Evolutionary conservation across 2,888 invertebrate genomes (phyloP).

Genomic region (Drosophila kambysellisi): DNA sequence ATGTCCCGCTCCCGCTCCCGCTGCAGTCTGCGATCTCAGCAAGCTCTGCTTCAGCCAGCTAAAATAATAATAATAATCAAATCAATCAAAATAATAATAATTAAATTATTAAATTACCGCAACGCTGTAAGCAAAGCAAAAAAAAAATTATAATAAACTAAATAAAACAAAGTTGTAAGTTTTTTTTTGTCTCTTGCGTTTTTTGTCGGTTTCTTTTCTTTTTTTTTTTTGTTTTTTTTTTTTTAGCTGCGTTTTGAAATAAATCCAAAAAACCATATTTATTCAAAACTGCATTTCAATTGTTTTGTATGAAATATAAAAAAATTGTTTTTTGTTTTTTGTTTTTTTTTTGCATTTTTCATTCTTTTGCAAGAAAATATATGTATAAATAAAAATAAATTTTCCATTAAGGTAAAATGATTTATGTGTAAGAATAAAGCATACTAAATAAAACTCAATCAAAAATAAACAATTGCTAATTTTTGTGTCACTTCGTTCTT

Average conservation of each 20-base stretch:
- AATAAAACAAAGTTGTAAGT: conserved; percentile 63
- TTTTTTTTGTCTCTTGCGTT: conserved; percentile 59
- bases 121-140: background rate
- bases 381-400: conserved; percentile 63
- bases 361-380: conserved; percentile 44
- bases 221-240: conserved; percentile 43
- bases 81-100: background rate
- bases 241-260: conserved; percentile 82
- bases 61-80: background rate
- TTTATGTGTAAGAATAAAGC: conserved; percentile 47
- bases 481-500: conserved; percentile 26
- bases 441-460: conserved; percentile 50
- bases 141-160: conserved; percentile 22
- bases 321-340: conserved; percentile 51
- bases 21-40: conserved; percentile 19
- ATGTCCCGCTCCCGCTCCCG: background rate
- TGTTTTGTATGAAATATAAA: conserved; percentile 50
- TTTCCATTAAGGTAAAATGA: conserved; percentile 40
- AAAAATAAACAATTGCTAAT: conserved; percentile 53
- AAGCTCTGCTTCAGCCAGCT: conserved; percentile 4
- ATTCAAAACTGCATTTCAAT: conserved; percentile 81
- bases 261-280: conserved; percentile 84
- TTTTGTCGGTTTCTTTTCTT: conserved; percentile 53
- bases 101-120: background rate
- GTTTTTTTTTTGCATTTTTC: conserved; percentile 46